Base-by-base conservation (phyloP, 2,797 vertebrate genomes). In the Catharus ustulatus region DNA sequence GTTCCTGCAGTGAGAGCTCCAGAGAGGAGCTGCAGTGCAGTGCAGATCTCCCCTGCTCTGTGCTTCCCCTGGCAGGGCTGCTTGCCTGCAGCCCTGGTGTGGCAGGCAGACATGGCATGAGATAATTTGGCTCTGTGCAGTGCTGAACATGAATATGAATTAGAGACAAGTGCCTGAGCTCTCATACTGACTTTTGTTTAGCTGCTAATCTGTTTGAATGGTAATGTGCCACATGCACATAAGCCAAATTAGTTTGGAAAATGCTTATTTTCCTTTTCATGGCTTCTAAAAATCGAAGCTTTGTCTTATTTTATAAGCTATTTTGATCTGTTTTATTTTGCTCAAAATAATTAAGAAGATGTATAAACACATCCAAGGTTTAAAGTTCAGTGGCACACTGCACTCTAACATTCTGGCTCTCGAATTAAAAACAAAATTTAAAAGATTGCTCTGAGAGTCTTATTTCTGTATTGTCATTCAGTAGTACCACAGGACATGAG, bases 121-220 rank as follows among this genome's bases (percentile, higher is more conserved):
- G 87, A 51, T 64, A 68, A 29, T 77, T 89, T 94, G 96, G 85
- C 95, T 90, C 94, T 57, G 64, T 40, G 81, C 90, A 34, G 69
- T n/a, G 88, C 76, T 82, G 80, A 91, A 62, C 94, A 80, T 96
- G 96, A 94, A 96, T 97, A 96, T 97, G 97, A 97, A 97, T 97
- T 94, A 95, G 92, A 96, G 84, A 95, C 93, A 93, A 86, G 96
- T 80, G 95, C 95, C 97, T 94, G 95, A 95, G 96, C 97, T 96
- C 84, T 97, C 97, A 93, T 93, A 92, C 97, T 95, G 96, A 95
- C 97, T 97, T 97, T 96, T 97, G 90, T 95, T 97, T 97, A 97
- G 97, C 89, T 97, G 93, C 95, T 97, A 96, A 97, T 97, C 97
- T 97, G 92, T 94, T 96, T 32, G 49, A 96, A 91, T 96, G 84